These are phyloP conservation scores for Chelon auratus DNA, from an alignment of 2,797 vertebrate species.

Conservation along the genomic window DNA sequence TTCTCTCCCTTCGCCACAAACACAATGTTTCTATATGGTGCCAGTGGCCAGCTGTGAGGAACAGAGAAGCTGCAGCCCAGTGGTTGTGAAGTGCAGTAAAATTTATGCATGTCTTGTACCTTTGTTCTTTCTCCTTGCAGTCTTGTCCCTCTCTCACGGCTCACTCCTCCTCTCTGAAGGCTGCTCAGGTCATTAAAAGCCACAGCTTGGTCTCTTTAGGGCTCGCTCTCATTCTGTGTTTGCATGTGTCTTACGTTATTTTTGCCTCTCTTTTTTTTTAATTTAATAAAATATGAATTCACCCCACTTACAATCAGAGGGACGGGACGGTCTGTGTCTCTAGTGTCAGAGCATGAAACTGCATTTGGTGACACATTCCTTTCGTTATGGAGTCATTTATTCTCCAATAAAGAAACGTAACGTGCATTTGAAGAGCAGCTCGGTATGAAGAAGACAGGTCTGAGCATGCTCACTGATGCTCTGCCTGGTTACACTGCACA, in stretches of 20 bases:
- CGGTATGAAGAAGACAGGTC: background rate
- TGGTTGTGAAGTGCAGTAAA: conserved; percentile 47
- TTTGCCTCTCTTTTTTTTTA: background rate
- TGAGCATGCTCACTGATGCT: background rate
- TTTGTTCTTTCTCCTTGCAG: conserved; percentile 27
- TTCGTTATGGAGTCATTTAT: conserved; percentile 21
- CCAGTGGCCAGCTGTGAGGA: conserved; percentile 58
- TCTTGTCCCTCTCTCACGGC: conserved; percentile 3
- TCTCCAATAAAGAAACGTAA: background rate
- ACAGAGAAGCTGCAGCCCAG: conserved; percentile 38
- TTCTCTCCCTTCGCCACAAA: conserved; percentile 29
- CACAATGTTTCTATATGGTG: conserved; percentile 37
- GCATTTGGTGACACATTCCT: background rate
- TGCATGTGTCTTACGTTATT: background rate
- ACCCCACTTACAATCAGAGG: background rate
- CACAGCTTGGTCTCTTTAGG: background rate
- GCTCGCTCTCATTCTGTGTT: background rate
- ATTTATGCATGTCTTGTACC: conserved; percentile 33
- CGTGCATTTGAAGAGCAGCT: background rate
- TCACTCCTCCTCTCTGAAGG: background rate
- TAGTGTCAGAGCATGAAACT: background rate
- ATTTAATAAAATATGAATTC: background rate
- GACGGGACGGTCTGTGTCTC: background rate
- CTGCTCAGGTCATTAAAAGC: conserved; percentile 4
- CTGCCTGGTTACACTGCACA: background rate